Evolutionary conservation across 2,113 vertebrate species (phyloP), one percentile per base, ranked within the genome.

Genomic region (Thamnophis sirtalis): DNA sequence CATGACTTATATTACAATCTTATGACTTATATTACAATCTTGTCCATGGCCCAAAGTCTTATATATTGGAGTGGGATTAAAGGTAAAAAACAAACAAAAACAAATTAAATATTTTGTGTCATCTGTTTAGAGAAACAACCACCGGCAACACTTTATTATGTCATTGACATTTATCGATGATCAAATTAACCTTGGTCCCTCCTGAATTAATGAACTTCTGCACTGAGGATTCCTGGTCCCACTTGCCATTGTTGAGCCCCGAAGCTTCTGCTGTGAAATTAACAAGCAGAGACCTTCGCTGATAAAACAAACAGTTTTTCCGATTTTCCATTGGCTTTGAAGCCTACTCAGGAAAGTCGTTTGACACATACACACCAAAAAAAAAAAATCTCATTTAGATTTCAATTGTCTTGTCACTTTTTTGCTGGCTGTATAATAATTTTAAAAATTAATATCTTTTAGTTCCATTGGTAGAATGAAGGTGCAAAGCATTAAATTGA

Each of bases 221-320:
- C 73, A 53, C n/a, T 19, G 80, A 92, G 91, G 80, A 49, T 2
- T 56, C 80, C 49, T 85, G 55, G 38, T 53, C 49, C 88, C 48
- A 9, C 49, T 89, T 89, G 48, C 91, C 55, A 89, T 92, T 92
- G 88, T 89, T 26, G 9, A 89, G 91, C 91, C 91, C 91, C 4
- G 54, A 89, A 92, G 91, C 88, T 38, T 89, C 86, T 60, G 48
- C 55, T 92, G 87, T 68, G 91, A 86, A 92, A 92, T 92, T 92
- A 92, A 92, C 88, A 89, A 92, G 63, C 63, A 49, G 80, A 92
- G 80, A 85, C 60, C 49, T 89, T 86, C 85, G 86, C 89, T 89
- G 91, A 92, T 89, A 48, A 63, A 92, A 88, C 56, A 55, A 86
- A 89, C 85, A 53, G 88, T 89, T 92, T 86, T 51, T 21, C 73